Percentiles rank a stretch among this genome's conserved stretches.
Conservation (phyloP, 2,113 vertebrate genomes). For the Cyprinus carpio region DNA sequence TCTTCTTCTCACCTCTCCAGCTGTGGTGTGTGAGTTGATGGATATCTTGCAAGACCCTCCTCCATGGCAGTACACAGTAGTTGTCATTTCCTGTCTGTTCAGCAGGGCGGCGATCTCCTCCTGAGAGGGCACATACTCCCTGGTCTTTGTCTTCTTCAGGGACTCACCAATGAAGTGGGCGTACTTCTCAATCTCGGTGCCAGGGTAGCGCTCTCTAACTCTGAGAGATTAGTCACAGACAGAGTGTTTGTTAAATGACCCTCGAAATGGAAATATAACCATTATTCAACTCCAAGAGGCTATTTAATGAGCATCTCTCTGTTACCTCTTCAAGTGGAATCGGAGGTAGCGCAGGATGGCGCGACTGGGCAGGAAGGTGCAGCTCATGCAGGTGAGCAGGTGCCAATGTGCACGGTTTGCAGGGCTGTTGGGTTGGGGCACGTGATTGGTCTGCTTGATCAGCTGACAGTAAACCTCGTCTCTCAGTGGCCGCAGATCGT, state of each 20-base stretch:
- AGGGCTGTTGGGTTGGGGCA: slow-evolving; percentile 85
- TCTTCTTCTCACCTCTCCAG: slow-evolving; percentile 82
- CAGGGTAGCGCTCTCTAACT: slow-evolving; percentile 82
- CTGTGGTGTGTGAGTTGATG: slow-evolving; percentile 92
- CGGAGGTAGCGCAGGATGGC: slow-evolving; percentile 89
- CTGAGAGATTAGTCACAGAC: slow-evolving; percentile 63
- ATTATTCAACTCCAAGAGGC: not conserved
- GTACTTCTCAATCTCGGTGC: slow-evolving; percentile 86
- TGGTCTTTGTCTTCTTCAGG: slow-evolving; percentile 87
- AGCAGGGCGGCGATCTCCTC: slow-evolving; percentile 90
- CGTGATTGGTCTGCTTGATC: slow-evolving; percentile 94
- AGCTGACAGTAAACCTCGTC: slow-evolving; percentile 94
- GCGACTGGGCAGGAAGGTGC: slow-evolving; percentile 88
- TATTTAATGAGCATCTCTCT: not conserved
- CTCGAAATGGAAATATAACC: not conserved
- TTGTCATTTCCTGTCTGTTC: slow-evolving; percentile 88
- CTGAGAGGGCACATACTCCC: slow-evolving; percentile 91
- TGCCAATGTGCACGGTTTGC: slow-evolving; percentile 90
- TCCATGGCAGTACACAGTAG: slow-evolving; percentile 90
- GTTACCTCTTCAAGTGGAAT: slow-evolving; percentile 89
- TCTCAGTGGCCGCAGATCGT: slow-evolving; percentile 86
- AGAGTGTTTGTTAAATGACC: not conserved
- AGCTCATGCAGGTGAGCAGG: slow-evolving; percentile 90
- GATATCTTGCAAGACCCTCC: slow-evolving; percentile 94
- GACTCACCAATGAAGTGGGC: slow-evolving; percentile 86